phyloP scores from a whole-genome alignment of 2,797 vertebrate species.

The Chelon auratus region DNA sequence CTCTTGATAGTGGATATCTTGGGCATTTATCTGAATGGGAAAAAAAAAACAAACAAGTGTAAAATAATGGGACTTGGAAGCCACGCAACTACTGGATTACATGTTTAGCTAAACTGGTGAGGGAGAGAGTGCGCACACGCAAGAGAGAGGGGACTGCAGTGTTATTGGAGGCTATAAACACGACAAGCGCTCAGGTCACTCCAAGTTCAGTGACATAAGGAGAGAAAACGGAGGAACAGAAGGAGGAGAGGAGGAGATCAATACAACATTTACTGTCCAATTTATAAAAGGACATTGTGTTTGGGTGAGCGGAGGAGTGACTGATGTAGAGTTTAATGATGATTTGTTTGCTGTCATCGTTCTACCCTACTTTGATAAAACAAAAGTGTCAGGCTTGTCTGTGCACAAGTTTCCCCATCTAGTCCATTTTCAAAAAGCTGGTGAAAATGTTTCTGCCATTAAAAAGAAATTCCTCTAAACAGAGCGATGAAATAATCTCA shows the following conservation, averaged over 20 bases:
- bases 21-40: slow-evolving; percentile 94
- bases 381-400: slow-evolving; percentile 86
- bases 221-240: slow-evolving; percentile 44
- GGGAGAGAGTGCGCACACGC: slow-evolving; percentile 52
- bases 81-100: slow-evolving; percentile 59
- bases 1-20: slow-evolving; percentile 97
- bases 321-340: slow-evolving; percentile 94
- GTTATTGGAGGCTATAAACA: slow-evolving; percentile 92
- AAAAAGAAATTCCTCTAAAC: background rate
- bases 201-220: slow-evolving; percentile 91
- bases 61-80: slow-evolving; percentile 36
- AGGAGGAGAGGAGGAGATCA: slow-evolving; percentile 83
- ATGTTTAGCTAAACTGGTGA: slow-evolving; percentile 62
- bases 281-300: slow-evolving; percentile 93
- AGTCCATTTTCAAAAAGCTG: background rate
- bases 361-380: slow-evolving; percentile 88
- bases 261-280: slow-evolving; percentile 96
- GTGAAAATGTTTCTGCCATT: background rate
- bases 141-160: slow-evolving; percentile 62
- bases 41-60: slow-evolving; percentile 40
- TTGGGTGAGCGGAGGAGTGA: slow-evolving; percentile 82
- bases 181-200: slow-evolving; percentile 90
- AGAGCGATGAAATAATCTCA: background rate
- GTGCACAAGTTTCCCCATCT: slow-evolving; percentile 37
- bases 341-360: slow-evolving; percentile 91